Percentiles rank a stretch among this genome's conserved stretches.
Evolutionary conservation across 2,797 vertebrate genomes (phyloP).

Genomic region (Cryptoblepharus egeriae): DNA sequence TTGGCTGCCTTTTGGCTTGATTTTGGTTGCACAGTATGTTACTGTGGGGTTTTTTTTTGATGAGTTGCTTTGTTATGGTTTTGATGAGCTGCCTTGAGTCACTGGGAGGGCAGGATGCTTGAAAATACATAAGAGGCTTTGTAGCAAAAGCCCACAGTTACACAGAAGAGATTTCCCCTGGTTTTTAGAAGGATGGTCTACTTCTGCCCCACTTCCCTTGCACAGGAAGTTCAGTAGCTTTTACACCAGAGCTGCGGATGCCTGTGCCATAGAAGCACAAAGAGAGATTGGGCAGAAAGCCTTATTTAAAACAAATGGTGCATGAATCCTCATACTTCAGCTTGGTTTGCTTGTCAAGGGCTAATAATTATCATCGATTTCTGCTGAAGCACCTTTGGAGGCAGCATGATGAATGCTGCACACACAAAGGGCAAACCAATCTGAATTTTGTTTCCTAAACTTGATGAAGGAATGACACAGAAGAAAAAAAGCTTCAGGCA

Average conservation of each 20-base stretch:
- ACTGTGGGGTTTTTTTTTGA: too few species aligned
- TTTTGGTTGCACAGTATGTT: too few species aligned
- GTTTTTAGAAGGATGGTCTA: background rate
- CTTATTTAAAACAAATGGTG: background rate
- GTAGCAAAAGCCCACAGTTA: background rate
- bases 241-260: background rate
- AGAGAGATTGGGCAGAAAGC: background rate
- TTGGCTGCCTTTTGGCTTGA: too few species aligned
- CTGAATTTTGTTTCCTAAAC: slow-evolving; percentile 16
- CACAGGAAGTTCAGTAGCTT: too few species aligned
- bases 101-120: too few species aligned
- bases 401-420: slow-evolving; percentile 32
- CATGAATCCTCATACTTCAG: background rate
- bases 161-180: too few species aligned
- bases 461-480: slow-evolving; percentile 18
- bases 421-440: slow-evolving; percentile 30
- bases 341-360: background rate
- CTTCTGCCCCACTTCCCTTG: background rate
- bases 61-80: too few species aligned
- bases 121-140: background rate
- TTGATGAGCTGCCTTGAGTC: too few species aligned
- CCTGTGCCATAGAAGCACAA: background rate
- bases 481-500: slow-evolving; percentile 30
- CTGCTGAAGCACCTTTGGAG: slow-evolving; percentile 53
- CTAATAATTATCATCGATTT: slow-evolving; percentile 20